phyloP scores from a whole-genome alignment of 2,888 invertebrate species.

The Heliconius charithonia region DNA sequence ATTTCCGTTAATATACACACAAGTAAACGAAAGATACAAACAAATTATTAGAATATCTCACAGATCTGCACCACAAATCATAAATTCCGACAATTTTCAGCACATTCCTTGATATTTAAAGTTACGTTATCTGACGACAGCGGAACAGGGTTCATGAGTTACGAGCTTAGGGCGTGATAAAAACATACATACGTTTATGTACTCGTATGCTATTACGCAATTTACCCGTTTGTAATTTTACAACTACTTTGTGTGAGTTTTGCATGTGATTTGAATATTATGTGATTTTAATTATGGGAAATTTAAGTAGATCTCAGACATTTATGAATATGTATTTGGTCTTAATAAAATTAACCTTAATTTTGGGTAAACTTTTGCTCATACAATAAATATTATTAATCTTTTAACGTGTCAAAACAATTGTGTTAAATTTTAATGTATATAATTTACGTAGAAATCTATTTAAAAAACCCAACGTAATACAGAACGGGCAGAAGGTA shows the following conservation, averaged over 20 bases:
- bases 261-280: neutral
- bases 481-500: too few species aligned
- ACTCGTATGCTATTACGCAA: conserved; percentile 9
- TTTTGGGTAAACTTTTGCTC: too few species aligned
- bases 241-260: neutral
- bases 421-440: too few species aligned
- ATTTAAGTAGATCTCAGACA: neutral
- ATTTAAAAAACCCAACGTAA: too few species aligned
- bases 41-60: neutral
- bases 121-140: conserved; percentile 36
- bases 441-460: too few species aligned
- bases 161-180: conserved; percentile 40
- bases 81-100: conserved; percentile 30
- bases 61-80: conserved; percentile 28
- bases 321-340: too few species aligned
- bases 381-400: too few species aligned
- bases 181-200: conserved; percentile 25
- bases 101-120: conserved; percentile 36
- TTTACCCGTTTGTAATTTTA: neutral
- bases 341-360: too few species aligned
- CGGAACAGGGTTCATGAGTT: conserved; percentile 38
- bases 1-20: neutral
- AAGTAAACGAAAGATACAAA: neutral
- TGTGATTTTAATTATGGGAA: neutral
- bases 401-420: too few species aligned